Conservation (phyloP, 2,797 vertebrate genomes). For the Crossoptilon crossoptilon region DNA sequence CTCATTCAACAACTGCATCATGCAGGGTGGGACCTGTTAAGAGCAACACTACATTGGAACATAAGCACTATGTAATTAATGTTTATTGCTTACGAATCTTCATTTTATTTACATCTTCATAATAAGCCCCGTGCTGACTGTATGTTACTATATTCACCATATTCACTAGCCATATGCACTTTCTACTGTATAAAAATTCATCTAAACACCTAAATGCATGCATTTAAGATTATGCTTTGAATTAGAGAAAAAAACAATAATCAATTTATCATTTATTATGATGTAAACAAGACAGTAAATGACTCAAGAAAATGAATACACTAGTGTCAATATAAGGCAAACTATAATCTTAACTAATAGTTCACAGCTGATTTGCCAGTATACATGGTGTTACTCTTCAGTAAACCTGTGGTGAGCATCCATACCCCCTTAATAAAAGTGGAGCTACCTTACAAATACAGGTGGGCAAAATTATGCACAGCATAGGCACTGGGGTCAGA, state of each 20-base stretch:
- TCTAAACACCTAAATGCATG: neutral
- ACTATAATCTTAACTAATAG: neutral
- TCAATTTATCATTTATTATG: neutral
- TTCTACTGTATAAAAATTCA: neutral
- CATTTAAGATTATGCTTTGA: neutral
- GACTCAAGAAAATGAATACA: neutral
- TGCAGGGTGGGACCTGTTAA: constrained; percentile 75
- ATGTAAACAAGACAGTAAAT: neutral
- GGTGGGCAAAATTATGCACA: neutral
- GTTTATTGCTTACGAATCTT: constrained; percentile 80
- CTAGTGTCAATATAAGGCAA: neutral
- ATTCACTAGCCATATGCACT: neutral
- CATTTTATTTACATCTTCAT: constrained; percentile 77
- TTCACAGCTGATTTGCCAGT: neutral
- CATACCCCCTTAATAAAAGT: neutral
- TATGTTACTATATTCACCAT: neutral
- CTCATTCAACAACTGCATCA: constrained; percentile 80
- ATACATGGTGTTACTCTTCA: neutral
- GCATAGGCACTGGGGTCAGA: neutral
- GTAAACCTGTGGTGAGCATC: neutral
- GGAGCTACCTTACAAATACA: neutral
- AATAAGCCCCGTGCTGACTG: neutral
- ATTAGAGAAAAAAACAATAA: neutral
- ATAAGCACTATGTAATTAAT: constrained; percentile 76
- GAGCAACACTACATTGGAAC: constrained; percentile 71